Conservation (phyloP, 2,113 vertebrate genomes). For the Myotis yumanensis region DNA sequence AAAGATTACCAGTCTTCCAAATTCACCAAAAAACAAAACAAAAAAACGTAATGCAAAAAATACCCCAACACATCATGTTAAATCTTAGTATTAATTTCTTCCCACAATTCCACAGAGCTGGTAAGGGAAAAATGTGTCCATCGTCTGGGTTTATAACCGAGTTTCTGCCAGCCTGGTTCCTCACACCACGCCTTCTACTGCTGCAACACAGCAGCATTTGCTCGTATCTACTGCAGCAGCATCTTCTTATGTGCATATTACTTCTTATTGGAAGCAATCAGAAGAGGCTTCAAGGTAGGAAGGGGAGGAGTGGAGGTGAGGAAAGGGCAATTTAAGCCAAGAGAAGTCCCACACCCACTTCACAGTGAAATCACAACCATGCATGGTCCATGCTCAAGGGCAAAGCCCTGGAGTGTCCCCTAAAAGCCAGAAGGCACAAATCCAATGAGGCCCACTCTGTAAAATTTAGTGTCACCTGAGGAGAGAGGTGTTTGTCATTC, state of each 20-base stretch:
- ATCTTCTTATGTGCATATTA: slow-evolving; percentile 21
- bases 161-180: not conserved
- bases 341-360: slow-evolving; percentile 4
- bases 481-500: slow-evolving; percentile 29
- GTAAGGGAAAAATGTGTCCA: not conserved
- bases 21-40: not conserved
- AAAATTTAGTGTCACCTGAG: slow-evolving; percentile 32
- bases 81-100: slow-evolving; percentile 43
- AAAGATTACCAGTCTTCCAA: slow-evolving; percentile 19
- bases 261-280: slow-evolving; percentile 3
- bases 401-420: not conserved
- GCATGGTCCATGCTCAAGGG: not conserved
- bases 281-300: not conserved
- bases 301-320: not conserved
- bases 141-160: not conserved
- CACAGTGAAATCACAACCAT: not conserved
- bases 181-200: not conserved
- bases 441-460: not conserved
- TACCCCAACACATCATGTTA: not conserved
- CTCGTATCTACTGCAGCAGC: not conserved
- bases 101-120: not conserved
- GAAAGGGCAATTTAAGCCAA: not conserved
- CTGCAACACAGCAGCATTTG: not conserved
- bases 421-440: not conserved
- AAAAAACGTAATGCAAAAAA: not conserved